Evolutionary conservation across 2,113 vertebrate species (phyloP).

Genomic region (Psophia crepitans): DNA sequence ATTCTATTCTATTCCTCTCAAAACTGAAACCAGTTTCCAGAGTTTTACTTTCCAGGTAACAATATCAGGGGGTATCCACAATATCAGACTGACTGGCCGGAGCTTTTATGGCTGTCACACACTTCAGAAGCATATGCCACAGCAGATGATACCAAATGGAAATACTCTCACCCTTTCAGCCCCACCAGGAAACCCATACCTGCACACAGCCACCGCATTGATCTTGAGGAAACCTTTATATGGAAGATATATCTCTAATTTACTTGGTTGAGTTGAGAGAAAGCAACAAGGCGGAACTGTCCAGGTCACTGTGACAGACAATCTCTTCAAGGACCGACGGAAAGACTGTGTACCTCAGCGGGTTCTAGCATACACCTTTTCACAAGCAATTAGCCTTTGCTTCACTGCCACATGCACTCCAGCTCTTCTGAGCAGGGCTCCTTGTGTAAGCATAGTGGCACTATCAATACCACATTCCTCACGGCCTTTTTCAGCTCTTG

Average conservation of each 20-base stretch:
- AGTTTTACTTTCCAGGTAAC: too few relatives aligned
- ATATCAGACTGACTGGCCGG: not conserved
- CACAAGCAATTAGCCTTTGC: not conserved
- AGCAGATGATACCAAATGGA: not conserved
- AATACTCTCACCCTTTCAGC: not conserved
- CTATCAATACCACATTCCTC: not conserved
- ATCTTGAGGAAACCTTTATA: not conserved
- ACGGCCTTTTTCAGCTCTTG: not conserved
- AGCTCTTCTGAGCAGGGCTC: not conserved
- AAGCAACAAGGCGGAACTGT: not conserved
- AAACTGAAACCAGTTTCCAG: too few relatives aligned
- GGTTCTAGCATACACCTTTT: not conserved
- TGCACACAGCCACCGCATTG: not conserved
- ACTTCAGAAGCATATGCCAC: not conserved
- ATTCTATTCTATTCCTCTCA: too few relatives aligned
- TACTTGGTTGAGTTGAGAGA: not conserved
- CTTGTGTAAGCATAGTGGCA: not conserved
- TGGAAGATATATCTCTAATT: not conserved
- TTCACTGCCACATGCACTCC: not conserved
- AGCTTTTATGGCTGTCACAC: not conserved
- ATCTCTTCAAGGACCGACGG: not conserved
- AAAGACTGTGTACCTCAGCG: not conserved
- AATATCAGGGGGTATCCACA: not conserved
- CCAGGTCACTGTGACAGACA: not conserved
- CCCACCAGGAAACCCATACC: not conserved